Evolutionary conservation across 2,797 vertebrate species (phyloP).

Genomic region (Harpagifer antarcticus): DNA sequence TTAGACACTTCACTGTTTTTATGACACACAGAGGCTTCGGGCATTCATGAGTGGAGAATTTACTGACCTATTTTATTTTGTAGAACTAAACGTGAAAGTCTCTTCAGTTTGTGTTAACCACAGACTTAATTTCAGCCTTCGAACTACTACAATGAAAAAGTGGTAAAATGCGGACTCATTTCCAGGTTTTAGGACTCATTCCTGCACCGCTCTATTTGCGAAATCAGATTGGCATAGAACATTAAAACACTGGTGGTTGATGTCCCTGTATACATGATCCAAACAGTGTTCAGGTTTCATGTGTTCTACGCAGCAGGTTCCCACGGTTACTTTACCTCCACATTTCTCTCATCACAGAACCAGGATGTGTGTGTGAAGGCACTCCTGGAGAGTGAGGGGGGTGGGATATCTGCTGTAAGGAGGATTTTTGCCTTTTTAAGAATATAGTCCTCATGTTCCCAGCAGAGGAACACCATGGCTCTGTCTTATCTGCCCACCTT

Average conservation of each 20-base stretch:
- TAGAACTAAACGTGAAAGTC: too few species aligned
- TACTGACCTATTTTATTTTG: too few species aligned
- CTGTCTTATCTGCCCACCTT: conserved; percentile 47
- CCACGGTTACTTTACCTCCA: neutral
- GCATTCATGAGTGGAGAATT: too few species aligned
- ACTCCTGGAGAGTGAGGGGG: neutral
- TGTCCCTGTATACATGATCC: neutral
- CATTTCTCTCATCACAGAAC: neutral
- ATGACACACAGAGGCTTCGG: too few species aligned
- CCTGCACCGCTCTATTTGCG: neutral
- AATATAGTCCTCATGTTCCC: conserved; percentile 20
- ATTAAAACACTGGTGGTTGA: neutral
- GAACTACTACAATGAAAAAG: too few species aligned
- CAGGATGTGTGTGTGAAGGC: neutral
- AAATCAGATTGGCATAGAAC: neutral
- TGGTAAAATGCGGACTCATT: too few species aligned
- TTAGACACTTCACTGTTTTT: too few species aligned
- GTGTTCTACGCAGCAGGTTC: neutral
- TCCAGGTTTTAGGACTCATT: too few species aligned
- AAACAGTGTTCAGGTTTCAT: neutral
- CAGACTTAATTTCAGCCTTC: too few species aligned
- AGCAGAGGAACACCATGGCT: conserved; percentile 14
- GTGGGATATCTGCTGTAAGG: conserved; percentile 11
- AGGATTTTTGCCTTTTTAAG: conserved; percentile 17
- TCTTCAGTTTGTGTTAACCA: too few species aligned